Base-by-base conservation (phyloP, 1,140 invertebrate genomes). In the Drosophila dunni region DNA sequence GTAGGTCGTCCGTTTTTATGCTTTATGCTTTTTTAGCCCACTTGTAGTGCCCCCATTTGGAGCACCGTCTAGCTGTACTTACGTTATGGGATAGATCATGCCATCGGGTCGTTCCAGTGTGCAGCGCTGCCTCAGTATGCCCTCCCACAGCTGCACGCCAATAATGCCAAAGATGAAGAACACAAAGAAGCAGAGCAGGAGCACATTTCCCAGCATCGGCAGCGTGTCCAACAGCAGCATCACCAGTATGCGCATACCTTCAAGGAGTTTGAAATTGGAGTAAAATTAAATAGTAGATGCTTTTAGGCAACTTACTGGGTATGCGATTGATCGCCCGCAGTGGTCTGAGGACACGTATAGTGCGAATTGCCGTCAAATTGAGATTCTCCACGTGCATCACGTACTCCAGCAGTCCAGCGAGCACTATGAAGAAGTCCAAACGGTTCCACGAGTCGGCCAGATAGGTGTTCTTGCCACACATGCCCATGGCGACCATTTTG, bases 101-200 rank as follows among this genome's bases (percentile, higher is more conserved):
- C 96, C 94, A 15, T 94, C 94, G 70, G 95, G 93, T 48, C 94
- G 93, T 58, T 95, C 94, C 65, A 98, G 94, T 91, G 97, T 98
- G 93, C 98, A 99, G 45, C 98, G 94, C 92, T 99, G 98, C 62
- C 98, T 94, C 38, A 99, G 93, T 38, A 99, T 97, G 4, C 99
- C 99, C 88, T 99, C 97, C 99, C 99, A 99, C 9, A 99, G 94
- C 93, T 99, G 99, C 10, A 99, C 99, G 1, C 99, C 99, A 70
- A 99, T 97, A 90, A 99, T 99, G 50, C 99, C 99, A 92, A 99
- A 99, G 92, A 99, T 99, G 95, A 99, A 99, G 95, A 99, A 99
- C 42, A 99, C 98, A 94, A 99, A 99, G 94, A 99, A 99, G 94
- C 99, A 99, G 44, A 99, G 94, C 44, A 99, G 94, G 60, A 99